Evolutionary conservation across 1,140 invertebrate species (phyloP).

Genomic region (Rhizoglyphus robini): DNA sequence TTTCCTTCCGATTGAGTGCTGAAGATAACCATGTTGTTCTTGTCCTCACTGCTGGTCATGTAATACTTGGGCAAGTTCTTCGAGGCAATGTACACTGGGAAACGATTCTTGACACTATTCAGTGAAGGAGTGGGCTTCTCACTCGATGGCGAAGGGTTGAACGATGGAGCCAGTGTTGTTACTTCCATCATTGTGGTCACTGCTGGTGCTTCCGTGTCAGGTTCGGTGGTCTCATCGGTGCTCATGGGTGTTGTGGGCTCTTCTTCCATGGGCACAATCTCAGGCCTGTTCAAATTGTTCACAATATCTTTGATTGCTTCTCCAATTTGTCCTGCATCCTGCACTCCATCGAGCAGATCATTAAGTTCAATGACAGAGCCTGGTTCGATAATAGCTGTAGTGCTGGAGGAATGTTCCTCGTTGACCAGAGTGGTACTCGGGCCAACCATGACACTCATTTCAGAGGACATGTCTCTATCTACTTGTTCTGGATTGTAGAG

Average conservation of each 20-base stretch:
- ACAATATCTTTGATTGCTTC: conserved; percentile 29
- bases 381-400: conserved; percentile 24
- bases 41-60: neutral
- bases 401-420: conserved; percentile 4
- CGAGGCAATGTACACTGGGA: neutral
- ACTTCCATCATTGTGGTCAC: neutral
- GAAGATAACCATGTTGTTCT: neutral
- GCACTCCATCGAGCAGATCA: conserved; percentile 25
- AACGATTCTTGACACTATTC: neutral
- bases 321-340: conserved; percentile 24
- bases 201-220: neutral
- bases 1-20: neutral
- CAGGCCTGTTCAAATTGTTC: conserved; percentile 23
- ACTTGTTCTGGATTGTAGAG: neutral
- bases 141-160: neutral
- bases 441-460: conserved; percentile 2
- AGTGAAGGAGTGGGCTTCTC: neutral
- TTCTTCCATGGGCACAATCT: too few relatives aligned
- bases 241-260: too few relatives aligned
- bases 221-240: too few relatives aligned
- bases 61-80: conserved; percentile 9
- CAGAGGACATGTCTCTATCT: neutral
- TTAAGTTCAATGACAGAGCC: conserved; percentile 28
- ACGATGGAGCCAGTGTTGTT: conserved; percentile 3
- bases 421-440: conserved; percentile 5